Conservation (phyloP, 2,113 vertebrate genomes). For the Okapia johnstoni region DNA sequence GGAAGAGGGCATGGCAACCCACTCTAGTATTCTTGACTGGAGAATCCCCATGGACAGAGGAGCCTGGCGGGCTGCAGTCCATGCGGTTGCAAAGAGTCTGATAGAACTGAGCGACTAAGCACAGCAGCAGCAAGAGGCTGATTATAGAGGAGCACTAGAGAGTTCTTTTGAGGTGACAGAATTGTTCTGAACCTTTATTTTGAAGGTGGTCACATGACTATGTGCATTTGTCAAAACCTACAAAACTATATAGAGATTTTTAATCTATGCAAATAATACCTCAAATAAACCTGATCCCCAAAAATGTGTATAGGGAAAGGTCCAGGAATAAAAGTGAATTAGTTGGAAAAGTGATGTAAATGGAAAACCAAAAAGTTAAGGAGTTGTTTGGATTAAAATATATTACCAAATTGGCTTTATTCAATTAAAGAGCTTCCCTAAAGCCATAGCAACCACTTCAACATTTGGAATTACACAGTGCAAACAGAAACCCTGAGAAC, state of each 20-base stretch:
- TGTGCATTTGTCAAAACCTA: neutral
- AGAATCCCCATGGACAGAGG: neutral
- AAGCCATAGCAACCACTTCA: conserved; percentile 10
- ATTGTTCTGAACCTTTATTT: neutral
- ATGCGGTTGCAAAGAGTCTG: neutral
- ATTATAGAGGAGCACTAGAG: neutral
- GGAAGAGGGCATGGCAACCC: no score
- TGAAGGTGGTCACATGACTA: neutral
- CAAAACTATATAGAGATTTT: neutral
- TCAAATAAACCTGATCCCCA: neutral
- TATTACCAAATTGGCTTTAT: neutral
- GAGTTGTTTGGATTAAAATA: neutral
- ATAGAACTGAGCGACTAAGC: neutral
- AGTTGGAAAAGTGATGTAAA: neutral
- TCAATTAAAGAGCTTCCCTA: neutral
- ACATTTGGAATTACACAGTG: neutral
- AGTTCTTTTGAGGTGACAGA: neutral
- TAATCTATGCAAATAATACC: neutral
- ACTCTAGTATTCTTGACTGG: neutral
- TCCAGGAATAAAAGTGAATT: neutral
- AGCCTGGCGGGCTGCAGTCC: neutral
- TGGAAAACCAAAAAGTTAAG: neutral
- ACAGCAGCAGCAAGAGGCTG: neutral
- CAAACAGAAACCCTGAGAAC: neutral
- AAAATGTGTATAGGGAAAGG: neutral